Conservation (phyloP, 2,888 invertebrate genomes). For the Halictus ligatus region DNA sequence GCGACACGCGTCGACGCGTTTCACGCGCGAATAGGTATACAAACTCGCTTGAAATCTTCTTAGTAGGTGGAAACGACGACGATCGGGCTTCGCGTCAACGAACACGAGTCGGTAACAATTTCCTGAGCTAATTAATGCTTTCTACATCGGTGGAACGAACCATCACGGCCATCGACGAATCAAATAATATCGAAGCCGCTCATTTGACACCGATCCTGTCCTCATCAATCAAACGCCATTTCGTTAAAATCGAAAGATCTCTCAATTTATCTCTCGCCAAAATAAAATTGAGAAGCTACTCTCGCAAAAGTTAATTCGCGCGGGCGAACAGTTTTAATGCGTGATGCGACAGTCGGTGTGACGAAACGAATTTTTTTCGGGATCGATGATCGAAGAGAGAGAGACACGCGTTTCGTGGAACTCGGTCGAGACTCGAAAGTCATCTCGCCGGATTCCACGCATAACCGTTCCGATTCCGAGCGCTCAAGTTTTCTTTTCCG, state of each 20-base stretch:
- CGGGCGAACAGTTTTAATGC: not conserved
- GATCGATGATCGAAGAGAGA: not conserved
- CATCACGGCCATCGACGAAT: not conserved
- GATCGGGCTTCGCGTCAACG: not conserved
- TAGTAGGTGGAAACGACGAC: not conserved
- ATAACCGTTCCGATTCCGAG: constrained; percentile 38
- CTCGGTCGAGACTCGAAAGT: constrained; percentile 56
- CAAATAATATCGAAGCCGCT: not conserved
- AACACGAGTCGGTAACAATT: not conserved
- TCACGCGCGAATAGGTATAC: not conserved
- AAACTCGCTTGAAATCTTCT: constrained; percentile 1
- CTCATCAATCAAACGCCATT: not conserved
- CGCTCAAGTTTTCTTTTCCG: constrained; percentile 8
- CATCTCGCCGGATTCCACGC: constrained; percentile 51
- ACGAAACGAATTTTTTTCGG: constrained; percentile 15
- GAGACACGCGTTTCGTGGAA: constrained; percentile 32
- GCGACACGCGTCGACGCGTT: constrained; percentile 25
- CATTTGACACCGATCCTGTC: not conserved
- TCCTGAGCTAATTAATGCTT: not conserved
- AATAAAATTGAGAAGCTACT: not conserved
- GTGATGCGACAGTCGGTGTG: not conserved
- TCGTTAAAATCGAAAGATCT: not conserved
- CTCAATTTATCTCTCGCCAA: not conserved
- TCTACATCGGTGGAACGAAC: not conserved
- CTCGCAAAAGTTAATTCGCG: not conserved